Conservation (phyloP, 2,797 vertebrate species). For the Sitta carolinensis region DNA sequence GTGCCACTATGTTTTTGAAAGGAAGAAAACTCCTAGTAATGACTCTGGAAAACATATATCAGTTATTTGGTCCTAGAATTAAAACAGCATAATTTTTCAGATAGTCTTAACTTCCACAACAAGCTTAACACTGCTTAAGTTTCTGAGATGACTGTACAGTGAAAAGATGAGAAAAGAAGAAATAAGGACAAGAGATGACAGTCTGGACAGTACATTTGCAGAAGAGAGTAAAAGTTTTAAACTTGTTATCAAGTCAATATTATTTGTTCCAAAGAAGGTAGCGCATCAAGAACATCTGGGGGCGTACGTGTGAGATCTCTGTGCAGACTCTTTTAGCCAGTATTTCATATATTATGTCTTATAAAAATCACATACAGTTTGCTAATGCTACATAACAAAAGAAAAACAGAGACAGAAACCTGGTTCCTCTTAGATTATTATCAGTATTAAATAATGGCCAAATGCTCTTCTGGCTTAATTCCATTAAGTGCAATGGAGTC, state of each 20-base stretch:
- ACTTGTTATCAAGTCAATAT: background rate
- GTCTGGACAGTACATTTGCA: background rate
- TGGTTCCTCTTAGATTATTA: slow-evolving; percentile 56
- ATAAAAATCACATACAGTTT: slow-evolving; percentile 15
- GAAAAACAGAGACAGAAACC: slow-evolving; percentile 57
- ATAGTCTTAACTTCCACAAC: background rate
- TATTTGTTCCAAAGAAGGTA: background rate
- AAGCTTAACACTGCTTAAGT: background rate
- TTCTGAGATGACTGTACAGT: background rate
- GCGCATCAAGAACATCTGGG: background rate
- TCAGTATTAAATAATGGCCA: slow-evolving; percentile 52
- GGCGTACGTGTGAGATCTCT: background rate
- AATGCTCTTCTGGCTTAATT: slow-evolving; percentile 41
- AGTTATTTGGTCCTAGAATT: background rate
- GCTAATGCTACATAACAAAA: slow-evolving; percentile 29
- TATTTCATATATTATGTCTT: background rate
- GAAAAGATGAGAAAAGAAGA: background rate
- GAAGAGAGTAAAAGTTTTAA: background rate
- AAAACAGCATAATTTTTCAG: background rate
- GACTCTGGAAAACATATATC: background rate
- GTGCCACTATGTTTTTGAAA: background rate
- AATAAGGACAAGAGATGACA: background rate
- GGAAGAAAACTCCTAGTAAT: background rate
- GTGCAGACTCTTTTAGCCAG: background rate
- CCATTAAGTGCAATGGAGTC: slow-evolving; percentile 16